Base-by-base conservation (phyloP, 2,797 vertebrate species). In the Dendrocincla tyrannina region DNA sequence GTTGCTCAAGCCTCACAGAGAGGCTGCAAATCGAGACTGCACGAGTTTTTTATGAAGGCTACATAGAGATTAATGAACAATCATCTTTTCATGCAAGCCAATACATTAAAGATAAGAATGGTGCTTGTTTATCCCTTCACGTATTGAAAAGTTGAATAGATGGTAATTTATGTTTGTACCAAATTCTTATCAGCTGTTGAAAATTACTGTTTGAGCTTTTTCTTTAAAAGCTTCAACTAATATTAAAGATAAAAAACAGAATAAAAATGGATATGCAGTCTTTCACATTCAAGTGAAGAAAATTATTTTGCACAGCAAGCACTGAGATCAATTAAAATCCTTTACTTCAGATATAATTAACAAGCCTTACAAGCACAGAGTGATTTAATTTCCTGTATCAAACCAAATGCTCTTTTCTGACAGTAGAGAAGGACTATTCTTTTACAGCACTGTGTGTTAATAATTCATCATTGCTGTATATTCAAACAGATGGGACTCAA, bases 311-410 rank as follows among this genome's bases (percentile, higher is more conserved):
- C 55, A 73, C 59, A 62, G 55, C 12, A 73, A 89, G 59, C 75
- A 74, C 11, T 66, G 59, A 85, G 33, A 94, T 82, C 25, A 91
- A 82, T 89, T 94, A 76, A 93, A 94, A 73, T 58, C 20, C 67
- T 87, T 90, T 66, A 68, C 32, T 89, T 77, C 70, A 85, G 42
- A 70, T 68, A 82, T 55, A 91, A 94, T 94, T 94, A 89, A 85
- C 47, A 92, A 85, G 53, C 8, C 37, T 95, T 67, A 79, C 32
- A 94, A 87, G 47, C n/a, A 84, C 46, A 70, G 72, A 95, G 64
- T 30, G 25, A 91, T 94, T 94, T 93, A 84, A 87, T 82, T 89
- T 95, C 28, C 56, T 76, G 13, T 87, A 92, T 62, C 50, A 93
- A 92, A 78, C 50, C 50, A 91, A 95, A 63, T 63, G 41, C 49